Conservation (phyloP, 1,140 invertebrate genomes). For the Trachymyrmex septentrionalis region DNA sequence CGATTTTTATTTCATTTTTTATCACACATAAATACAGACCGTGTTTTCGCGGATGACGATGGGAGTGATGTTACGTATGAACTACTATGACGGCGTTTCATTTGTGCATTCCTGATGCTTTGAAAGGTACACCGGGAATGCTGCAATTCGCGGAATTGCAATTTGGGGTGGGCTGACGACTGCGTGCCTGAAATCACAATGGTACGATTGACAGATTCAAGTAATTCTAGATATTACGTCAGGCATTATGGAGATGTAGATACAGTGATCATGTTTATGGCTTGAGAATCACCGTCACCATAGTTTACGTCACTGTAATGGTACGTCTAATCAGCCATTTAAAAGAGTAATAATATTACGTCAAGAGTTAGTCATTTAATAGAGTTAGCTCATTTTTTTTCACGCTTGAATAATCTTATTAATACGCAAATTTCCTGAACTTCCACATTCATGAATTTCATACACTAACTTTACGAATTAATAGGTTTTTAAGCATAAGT, state of each 20-base stretch:
- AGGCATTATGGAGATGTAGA: conserved; percentile 54
- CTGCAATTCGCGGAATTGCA: conserved; percentile 63
- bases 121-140: conserved; percentile 58
- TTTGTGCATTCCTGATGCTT: conserved; percentile 59
- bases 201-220: conserved; percentile 60
- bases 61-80: conserved; percentile 2
- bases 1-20: conserved; percentile 37
- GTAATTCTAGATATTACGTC: conserved; percentile 61
- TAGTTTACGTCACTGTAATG: conserved; percentile 32
- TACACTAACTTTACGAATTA: neutral
- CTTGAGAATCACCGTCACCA: neutral
- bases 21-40: neutral
- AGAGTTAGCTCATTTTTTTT: conserved; percentile 2
- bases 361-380: no score
- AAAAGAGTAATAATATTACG: neutral
- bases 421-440: neutral
- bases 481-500: neutral
- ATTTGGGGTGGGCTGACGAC: conserved; percentile 59
- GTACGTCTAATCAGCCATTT: neutral
- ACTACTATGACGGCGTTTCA: conserved; percentile 49
- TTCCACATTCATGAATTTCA: neutral
- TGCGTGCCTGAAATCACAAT: conserved; percentile 58
- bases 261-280: conserved; percentile 35
- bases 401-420: conserved; percentile 1
- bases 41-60: conserved; percentile 12